Evolutionary conservation across 2,797 vertebrate genomes (phyloP), one percentile per base, ranked within the genome.

Genomic region (Selene dorsalis): DNA sequence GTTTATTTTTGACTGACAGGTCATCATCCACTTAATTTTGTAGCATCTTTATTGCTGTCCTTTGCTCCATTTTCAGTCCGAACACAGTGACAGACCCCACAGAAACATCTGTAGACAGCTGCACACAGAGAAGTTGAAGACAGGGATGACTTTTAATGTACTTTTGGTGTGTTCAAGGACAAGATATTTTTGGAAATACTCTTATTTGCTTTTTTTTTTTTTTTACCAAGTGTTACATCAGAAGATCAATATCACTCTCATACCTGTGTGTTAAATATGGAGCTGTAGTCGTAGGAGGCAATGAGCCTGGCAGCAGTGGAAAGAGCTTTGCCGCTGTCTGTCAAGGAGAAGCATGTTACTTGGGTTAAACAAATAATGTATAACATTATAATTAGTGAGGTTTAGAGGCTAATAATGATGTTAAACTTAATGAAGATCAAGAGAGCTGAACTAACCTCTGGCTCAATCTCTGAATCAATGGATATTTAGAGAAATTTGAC

Each of bases 121-220:
- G 6, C 12, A 22, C 14, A 4, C 24, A 41, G 24, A 50, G 45
- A 53, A 20, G 48, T 16, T 16, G 35, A n/a, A 30, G 50, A 74
- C 16, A 58, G 32, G 45, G 22, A 24, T 28, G 16, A 18, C 11
- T 35, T 43, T 45, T 58, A 14, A 47, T 65, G 18, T 55, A 38
- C 24, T 43, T 43, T n/a, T n/a, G n/a, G 22, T 14, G 13, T 20
- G 3, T 2, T 24, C 16, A 38, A 45, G 26, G 30, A 28, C 66
- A 75, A 24, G 58, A 76, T 6, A 24, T 60, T 66, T 47, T 77
- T 63, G 14, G 4, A 53, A 53, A 53, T 14, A 13, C 12, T 11
- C 4, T 53, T 5, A n/a, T 53, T 26, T 55, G 24, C 24, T 56
- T 17, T 14, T 14, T 14, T 24, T 10, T 53, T 26, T 53, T 26